phyloP scores from a whole-genome alignment of 2,797 vertebrate genomes.

The Pteronotus mesoamericanus region DNA sequence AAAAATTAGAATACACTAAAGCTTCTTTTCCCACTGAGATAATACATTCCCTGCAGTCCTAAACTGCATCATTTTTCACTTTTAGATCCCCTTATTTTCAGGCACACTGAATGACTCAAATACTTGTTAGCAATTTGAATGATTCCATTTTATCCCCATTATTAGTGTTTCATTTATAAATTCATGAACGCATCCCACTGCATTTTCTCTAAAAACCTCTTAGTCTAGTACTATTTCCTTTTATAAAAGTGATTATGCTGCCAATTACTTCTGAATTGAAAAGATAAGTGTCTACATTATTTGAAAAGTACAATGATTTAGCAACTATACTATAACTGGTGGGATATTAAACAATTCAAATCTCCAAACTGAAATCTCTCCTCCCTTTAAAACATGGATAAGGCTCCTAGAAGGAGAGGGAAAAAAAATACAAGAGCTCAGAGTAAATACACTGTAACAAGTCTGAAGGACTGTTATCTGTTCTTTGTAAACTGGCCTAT shows the following conservation, averaged over 20 bases:
- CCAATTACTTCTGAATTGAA: slow-evolving; percentile 28
- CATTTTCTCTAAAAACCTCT: slow-evolving; percentile 7
- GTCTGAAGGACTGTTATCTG: not conserved
- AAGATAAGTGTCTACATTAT: not conserved
- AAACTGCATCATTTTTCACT: not conserved
- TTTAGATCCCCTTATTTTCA: not conserved
- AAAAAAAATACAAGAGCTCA: not conserved
- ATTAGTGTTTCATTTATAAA: slow-evolving; percentile 1
- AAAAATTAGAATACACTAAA: slow-evolving; percentile 27
- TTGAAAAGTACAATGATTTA: not conserved
- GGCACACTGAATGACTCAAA: slow-evolving; percentile 15
- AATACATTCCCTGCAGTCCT: not conserved
- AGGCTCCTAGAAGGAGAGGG: not conserved
- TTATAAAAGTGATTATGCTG: not conserved
- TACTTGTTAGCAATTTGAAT: not conserved
- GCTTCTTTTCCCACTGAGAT: not conserved
- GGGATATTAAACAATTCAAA: not conserved
- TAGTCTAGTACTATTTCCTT: not conserved
- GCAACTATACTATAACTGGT: not conserved
- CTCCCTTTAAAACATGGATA: not conserved
- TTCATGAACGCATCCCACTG: not conserved
- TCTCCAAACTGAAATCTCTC: not conserved
- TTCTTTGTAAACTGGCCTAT: not conserved
- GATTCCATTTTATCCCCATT: not conserved
- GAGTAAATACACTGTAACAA: not conserved